Conservation (phyloP, 1,140 invertebrate species). For the Drosophila sp. region DNA sequence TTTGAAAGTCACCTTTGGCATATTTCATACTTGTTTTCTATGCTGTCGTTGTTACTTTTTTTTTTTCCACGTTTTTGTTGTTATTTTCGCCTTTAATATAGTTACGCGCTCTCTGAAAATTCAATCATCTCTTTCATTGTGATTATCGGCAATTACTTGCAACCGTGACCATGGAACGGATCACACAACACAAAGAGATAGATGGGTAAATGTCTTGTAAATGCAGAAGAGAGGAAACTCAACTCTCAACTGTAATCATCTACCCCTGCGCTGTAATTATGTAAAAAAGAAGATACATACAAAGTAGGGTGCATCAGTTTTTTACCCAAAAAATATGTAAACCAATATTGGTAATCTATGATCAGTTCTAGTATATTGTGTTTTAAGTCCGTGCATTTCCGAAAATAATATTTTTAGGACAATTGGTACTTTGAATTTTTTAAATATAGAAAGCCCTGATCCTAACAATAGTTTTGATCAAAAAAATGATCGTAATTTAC, state of each 20-base stretch:
- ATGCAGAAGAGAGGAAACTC: slow-evolving; percentile 1
- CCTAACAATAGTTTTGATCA: too few relatives aligned
- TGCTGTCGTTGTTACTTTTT: slow-evolving; percentile 35
- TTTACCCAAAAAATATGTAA: too few relatives aligned
- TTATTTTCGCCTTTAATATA: slow-evolving; percentile 20
- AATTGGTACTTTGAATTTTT: too few relatives aligned
- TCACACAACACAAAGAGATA: slow-evolving; percentile 7
- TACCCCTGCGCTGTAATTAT: slow-evolving; percentile 31
- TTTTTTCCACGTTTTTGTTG: background rate
- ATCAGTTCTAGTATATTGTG: too few relatives aligned
- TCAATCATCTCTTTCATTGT: slow-evolving; percentile 49
- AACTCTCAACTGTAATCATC: slow-evolving; percentile 26
- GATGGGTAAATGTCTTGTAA: slow-evolving; percentile 14
- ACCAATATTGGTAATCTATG: too few relatives aligned
- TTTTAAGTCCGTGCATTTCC: too few relatives aligned
- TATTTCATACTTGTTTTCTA: slow-evolving; percentile 56
- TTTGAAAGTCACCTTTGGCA: slow-evolving; percentile 77
- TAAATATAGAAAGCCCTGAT: too few relatives aligned
- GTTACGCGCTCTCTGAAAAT: slow-evolving; percentile 56
- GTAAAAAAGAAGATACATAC: too few relatives aligned
- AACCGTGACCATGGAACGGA: slow-evolving; percentile 68
- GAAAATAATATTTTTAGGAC: too few relatives aligned
- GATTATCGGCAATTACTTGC: slow-evolving; percentile 75
- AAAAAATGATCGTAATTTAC: too few relatives aligned
- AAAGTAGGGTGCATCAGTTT: too few relatives aligned